Base-by-base conservation (phyloP, 1,140 invertebrate species). In the Hycleus phaleratus region DNA sequence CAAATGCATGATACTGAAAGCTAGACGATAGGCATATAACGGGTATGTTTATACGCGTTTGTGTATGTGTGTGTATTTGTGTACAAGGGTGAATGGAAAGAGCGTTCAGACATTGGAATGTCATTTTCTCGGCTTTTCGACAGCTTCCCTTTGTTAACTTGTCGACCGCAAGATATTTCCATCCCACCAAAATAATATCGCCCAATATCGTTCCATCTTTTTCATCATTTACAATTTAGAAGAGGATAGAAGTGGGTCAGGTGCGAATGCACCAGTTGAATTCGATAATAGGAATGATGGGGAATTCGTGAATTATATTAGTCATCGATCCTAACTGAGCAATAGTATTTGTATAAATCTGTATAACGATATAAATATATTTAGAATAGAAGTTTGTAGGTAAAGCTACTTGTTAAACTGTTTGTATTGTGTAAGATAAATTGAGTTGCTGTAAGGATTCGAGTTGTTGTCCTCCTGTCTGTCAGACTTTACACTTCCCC, bases 141-240 rank as follows among this genome's bases (percentile, higher is more conserved):
- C 61, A 50, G 38, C 61, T 56, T 59, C 55, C 52, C 61, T 62
- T 62, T 62, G 61, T 59, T 59, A 62, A 56, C 58, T 60, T 62
- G 58, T 60, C 61, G 61, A 62, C 61, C 61, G 52, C 58, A 48
- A 62, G 53, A 62, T 62, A 62, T 62, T 62, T 62, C 38, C 61
- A 59, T 59, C 52, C 57, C 52, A 43, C 51, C 49, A 32, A 58
- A 62, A 62, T 50, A 55, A 46, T 55, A 32, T 32, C 32, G 4
- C 4, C 32, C 32, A 32, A 38, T 24, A 55, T 55, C 52, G 9
- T 42, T 39, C 40, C 11, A 10, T 42, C 40, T 42, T 10, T 42
- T 4, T 42, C 9, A n/a, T 42, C 9, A 42, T 42, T 7, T 42
- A 9, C 9, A 10, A 42, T 42, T 42, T 6, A 42, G 9, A 42